phyloP scores from a whole-genome alignment of 2,113 vertebrate genomes.

The Odobenus rosmarus region DNA sequence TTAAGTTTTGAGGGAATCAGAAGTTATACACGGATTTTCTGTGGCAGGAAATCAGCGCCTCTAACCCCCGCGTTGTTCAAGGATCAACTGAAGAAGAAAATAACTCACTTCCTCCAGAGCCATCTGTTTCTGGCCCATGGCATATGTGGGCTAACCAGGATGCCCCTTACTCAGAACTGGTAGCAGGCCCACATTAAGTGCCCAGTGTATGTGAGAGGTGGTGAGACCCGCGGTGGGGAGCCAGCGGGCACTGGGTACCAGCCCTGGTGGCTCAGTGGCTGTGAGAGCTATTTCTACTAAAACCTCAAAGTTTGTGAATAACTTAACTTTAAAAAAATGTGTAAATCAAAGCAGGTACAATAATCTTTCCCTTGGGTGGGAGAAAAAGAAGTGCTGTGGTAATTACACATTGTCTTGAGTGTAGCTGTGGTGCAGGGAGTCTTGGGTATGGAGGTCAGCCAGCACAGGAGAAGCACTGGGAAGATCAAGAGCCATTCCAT shows the following conservation, averaged over 20 bases:
- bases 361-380: not conserved
- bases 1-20: not conserved
- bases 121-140: not conserved
- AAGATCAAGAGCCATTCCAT: not conserved
- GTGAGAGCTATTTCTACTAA: not conserved
- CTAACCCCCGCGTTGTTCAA: not conserved
- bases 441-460: rapidly evolving
- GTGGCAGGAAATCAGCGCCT: not conserved
- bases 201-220: not conserved
- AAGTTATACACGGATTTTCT: not conserved
- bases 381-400: not conserved
- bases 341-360: not conserved
- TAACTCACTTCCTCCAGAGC: not conserved
- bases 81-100: not conserved
- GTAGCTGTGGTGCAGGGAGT: rapidly evolving
- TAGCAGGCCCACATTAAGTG: not conserved
- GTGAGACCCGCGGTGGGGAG: not conserved
- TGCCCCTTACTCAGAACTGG: not conserved
- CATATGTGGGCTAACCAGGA: not conserved
- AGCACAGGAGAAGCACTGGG: not conserved
- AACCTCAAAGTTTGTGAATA: not conserved
- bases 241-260: not conserved
- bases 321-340: not conserved
- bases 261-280: not conserved
- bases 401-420: not conserved